Evolutionary conservation across 2,797 vertebrate genomes (phyloP).

Genomic region (Neosilurus mollespiculum): DNA sequence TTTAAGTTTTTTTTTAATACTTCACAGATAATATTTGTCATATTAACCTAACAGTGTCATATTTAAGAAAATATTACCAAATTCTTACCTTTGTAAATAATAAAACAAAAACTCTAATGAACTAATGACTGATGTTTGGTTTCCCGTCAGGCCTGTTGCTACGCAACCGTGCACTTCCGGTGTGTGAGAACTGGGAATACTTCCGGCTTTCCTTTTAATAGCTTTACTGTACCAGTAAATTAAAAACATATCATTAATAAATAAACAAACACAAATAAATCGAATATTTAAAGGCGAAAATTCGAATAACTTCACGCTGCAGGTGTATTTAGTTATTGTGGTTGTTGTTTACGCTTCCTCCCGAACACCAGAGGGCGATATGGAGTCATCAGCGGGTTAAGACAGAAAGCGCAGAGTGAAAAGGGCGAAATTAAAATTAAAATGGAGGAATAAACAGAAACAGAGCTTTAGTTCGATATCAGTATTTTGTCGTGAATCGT

Average conservation of each 20-base stretch:
- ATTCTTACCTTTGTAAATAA: not conserved
- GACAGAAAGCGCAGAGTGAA: not conserved
- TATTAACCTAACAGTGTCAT: too few relatives aligned
- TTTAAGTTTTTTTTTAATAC: not conserved
- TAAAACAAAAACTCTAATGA: not conserved
- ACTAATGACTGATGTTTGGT: not conserved
- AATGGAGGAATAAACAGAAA: not conserved
- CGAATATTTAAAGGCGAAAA: too few relatives aligned
- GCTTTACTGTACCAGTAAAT: not conserved
- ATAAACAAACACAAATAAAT: not conserved
- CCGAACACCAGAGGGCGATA: slow-evolving; percentile 22
- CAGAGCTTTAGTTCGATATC: not conserved
- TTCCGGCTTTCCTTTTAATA: not conserved
- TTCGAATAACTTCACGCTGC: not conserved
- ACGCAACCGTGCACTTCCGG: not conserved
- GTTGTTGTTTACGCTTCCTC: not conserved
- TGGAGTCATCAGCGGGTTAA: not conserved
- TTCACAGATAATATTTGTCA: too few relatives aligned
- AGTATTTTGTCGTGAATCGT: not conserved
- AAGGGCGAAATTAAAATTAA: not conserved
- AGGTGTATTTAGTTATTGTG: not conserved
- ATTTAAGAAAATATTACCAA: not conserved
- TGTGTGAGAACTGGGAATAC: too few relatives aligned
- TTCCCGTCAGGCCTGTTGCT: not conserved
- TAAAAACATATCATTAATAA: not conserved